Conservation (phyloP, 2,888 invertebrate species). For the Unio pictorum region DNA sequence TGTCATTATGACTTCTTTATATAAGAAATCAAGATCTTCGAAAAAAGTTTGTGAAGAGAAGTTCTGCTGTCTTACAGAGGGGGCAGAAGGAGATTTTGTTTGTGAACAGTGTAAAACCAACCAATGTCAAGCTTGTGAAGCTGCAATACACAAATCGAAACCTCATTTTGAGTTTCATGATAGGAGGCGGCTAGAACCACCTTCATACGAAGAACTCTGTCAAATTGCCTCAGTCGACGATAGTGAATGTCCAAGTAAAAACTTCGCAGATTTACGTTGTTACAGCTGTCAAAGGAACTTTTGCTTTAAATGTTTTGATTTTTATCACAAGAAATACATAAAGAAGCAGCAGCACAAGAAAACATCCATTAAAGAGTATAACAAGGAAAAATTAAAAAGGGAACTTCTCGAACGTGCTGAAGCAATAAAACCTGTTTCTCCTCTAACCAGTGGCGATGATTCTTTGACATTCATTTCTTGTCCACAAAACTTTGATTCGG, state of each 20-base stretch:
- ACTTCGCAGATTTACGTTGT: constrained; percentile 69
- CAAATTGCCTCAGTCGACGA: constrained; percentile 41
- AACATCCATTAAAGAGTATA: constrained; percentile 43
- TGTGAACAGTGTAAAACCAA: constrained; percentile 69
- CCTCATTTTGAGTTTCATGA: constrained; percentile 64
- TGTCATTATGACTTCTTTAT: constrained; percentile 42
- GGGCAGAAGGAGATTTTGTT: constrained; percentile 58
- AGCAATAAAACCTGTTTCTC: constrained; percentile 56
- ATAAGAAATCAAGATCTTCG: constrained; percentile 58
- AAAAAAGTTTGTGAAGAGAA: constrained; percentile 63
- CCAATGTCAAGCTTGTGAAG: constrained; percentile 69
- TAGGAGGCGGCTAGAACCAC: constrained; percentile 52
- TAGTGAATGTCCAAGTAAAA: constrained; percentile 58
- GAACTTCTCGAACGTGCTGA: constrained; percentile 17
- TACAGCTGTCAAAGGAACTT: constrained; percentile 63
- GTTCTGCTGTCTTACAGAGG: constrained; percentile 59
- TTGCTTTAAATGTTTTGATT: constrained; percentile 67
- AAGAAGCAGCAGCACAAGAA: constrained; percentile 38
- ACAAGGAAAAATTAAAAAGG: constrained; percentile 26
- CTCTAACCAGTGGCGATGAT: constrained; percentile 48
- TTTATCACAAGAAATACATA: constrained; percentile 45
- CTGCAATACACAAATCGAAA: constrained; percentile 62
- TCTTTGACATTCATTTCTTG: constrained; percentile 62
- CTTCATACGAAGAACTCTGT: constrained; percentile 62
- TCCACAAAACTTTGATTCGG: constrained; percentile 44